A percentile compares a stretch with the other conserved stretches of the same genome.
These are phyloP conservation scores for Axis porcinus DNA, from an alignment of 2,113 vertebrate species.

Conservation along the genomic window DNA sequence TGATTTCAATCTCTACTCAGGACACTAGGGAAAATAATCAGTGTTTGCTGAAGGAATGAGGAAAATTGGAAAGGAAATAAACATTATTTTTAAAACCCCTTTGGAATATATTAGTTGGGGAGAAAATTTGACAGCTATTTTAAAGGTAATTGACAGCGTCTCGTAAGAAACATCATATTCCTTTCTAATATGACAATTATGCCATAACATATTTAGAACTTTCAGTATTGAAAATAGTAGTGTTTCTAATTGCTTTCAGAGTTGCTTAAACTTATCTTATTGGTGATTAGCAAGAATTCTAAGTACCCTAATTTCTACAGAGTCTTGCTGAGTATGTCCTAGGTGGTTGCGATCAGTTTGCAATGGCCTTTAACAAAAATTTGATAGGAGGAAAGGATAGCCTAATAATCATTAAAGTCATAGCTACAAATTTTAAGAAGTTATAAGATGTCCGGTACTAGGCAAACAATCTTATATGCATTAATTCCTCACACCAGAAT, in stretches of 20 bases:
- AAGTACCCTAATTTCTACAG: not conserved
- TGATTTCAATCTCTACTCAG: slow-evolving; percentile 71
- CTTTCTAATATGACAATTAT: slow-evolving; percentile 38
- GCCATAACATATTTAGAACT: slow-evolving; percentile 8
- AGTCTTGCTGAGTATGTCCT: not conserved
- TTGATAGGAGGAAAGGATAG: not conserved
- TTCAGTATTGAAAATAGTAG: slow-evolving; percentile 8
- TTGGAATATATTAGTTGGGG: slow-evolving; percentile 52
- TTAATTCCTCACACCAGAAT: not conserved
- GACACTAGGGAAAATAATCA: slow-evolving; percentile 71
- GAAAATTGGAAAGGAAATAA: slow-evolving; percentile 62
- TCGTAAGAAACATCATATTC: slow-evolving; percentile 41
- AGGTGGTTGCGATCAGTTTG: not conserved
- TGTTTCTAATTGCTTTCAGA: slow-evolving; percentile 36
- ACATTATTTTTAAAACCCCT: slow-evolving; percentile 56
- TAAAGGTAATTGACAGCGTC: slow-evolving; percentile 33
- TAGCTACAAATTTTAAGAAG: not conserved
- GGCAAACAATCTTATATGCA: not conserved
- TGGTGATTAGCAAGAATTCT: not conserved
- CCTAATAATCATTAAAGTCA: not conserved
- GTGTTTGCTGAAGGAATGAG: slow-evolving; percentile 62
- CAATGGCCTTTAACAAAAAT: not conserved
- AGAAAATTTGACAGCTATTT: slow-evolving; percentile 60
- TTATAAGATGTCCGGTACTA: not conserved
- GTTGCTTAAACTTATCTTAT: not conserved